phyloP scores from a whole-genome alignment of 1,140 invertebrate species.

The Phymastichus coffea region DNA sequence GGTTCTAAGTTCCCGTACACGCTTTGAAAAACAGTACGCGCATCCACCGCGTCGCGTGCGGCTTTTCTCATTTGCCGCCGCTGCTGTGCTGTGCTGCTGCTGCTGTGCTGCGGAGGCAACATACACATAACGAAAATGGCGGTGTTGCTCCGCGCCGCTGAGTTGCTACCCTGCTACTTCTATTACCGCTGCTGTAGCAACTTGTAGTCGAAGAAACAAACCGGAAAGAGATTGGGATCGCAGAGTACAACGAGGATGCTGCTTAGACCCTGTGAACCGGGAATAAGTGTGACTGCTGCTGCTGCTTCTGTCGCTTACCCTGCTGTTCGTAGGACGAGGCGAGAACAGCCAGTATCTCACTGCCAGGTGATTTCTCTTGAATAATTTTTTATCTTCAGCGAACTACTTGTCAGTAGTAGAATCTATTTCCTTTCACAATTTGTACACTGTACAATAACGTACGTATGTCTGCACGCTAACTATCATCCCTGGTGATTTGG shows the following conservation, averaged over 20 bases:
- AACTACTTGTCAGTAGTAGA: no score
- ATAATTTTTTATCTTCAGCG: no score
- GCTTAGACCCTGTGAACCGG: slow-evolving; percentile 19
- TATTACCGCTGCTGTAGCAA: background rate
- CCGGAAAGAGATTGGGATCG: slow-evolving; percentile 5
- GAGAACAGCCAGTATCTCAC: background rate
- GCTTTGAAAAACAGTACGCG: slow-evolving; percentile 7
- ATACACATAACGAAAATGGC: slow-evolving; percentile 51
- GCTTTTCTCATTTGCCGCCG: background rate
- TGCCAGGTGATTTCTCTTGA: slow-evolving; percentile 11
- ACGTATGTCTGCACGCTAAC: no score
- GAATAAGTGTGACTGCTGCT: slow-evolving; percentile 14
- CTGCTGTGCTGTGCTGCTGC: no score
- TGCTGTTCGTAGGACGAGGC: slow-evolving; percentile 10
- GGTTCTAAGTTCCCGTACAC: background rate
- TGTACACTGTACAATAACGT: no score
- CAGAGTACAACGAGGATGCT: slow-evolving; percentile 22
- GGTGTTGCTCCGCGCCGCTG: slow-evolving; percentile 41
- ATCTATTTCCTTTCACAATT: no score
- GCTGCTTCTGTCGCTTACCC: slow-evolving; percentile 8
- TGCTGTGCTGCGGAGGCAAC: slow-evolving; percentile 11
- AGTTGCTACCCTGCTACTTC: slow-evolving; percentile 29
- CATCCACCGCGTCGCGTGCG: background rate
- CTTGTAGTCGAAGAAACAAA: background rate
- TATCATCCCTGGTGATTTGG: no score